A percentile compares a stretch with the other conserved stretches of the same genome.
These are phyloP conservation scores for Trichopoda pennipes DNA, from an alignment of 2,888 invertebrate genomes.

Conservation along the genomic window DNA sequence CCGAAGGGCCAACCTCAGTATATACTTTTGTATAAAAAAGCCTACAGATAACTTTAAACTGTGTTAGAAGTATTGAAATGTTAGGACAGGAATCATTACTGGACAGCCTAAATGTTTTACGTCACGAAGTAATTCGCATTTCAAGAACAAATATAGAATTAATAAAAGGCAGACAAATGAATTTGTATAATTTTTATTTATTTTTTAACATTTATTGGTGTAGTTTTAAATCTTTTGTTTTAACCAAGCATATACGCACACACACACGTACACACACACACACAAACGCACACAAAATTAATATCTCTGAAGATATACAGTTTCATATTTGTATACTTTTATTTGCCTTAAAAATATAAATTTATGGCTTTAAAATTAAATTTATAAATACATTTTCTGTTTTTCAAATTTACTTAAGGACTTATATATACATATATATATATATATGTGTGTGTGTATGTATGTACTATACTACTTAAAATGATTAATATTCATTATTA, in stretches of 20 bases:
- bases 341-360: not conserved
- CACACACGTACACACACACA: too few relatives aligned
- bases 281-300: too few relatives aligned
- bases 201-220: slow-evolving; percentile 58
- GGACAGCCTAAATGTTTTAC: too few relatives aligned
- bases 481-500: slow-evolving; percentile 34
- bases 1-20: too few relatives aligned
- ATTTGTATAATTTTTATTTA: slow-evolving; percentile 7
- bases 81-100: too few relatives aligned
- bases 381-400: not conserved
- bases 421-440: too few relatives aligned
- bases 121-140: too few relatives aligned
- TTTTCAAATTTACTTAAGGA: not conserved
- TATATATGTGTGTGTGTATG: not conserved
- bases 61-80: too few relatives aligned
- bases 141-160: not conserved
- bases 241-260: not conserved
- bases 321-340: slow-evolving; percentile 11
- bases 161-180: slow-evolving; percentile 20
- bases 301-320: not conserved
- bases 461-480: not conserved
- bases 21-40: too few relatives aligned
- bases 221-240: slow-evolving; percentile 31
- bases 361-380: not conserved
- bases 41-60: too few relatives aligned